Evolutionary conservation across 2,113 vertebrate genomes (phyloP).

Genomic region (Bos indicus): DNA sequence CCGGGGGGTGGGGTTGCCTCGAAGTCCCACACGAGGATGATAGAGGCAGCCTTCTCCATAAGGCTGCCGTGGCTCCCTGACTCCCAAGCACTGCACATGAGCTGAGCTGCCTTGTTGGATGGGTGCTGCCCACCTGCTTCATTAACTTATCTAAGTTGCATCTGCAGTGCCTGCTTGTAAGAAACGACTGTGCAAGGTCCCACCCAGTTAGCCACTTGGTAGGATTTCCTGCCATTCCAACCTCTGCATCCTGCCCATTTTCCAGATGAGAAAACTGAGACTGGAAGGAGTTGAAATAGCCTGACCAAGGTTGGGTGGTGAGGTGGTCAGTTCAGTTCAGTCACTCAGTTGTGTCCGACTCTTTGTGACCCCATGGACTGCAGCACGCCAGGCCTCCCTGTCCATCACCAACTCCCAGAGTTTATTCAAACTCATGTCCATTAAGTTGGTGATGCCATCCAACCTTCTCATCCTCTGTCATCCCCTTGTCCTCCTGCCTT

Average conservation of each 20-base stretch:
- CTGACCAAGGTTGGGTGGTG: neutral
- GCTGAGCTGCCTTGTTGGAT: rapidly evolving
- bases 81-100: rapidly evolving
- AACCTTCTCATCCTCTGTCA: neutral
- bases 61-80: rapidly evolving
- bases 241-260: neutral
- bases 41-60: rapidly evolving
- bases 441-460: rapidly evolving
- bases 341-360: neutral
- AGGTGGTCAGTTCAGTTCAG: neutral
- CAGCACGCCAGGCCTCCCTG: neutral
- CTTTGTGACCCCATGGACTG: neutral
- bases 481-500: neutral
- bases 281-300: rapidly evolving
- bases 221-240: rapidly evolving
- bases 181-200: rapidly evolving
- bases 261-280: neutral
- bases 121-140: rapidly evolving
- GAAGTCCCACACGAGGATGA: rapidly evolving
- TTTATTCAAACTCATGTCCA: neutral
- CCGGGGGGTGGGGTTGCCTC: neutral
- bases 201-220: rapidly evolving
- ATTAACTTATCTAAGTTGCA: rapidly evolving
- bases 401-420: neutral
- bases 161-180: rapidly evolving